Percentiles rank a stretch among this genome's conserved stretches.
phyloP scores from a whole-genome alignment of 2,113 vertebrate species.

The Pipra filicauda region DNA sequence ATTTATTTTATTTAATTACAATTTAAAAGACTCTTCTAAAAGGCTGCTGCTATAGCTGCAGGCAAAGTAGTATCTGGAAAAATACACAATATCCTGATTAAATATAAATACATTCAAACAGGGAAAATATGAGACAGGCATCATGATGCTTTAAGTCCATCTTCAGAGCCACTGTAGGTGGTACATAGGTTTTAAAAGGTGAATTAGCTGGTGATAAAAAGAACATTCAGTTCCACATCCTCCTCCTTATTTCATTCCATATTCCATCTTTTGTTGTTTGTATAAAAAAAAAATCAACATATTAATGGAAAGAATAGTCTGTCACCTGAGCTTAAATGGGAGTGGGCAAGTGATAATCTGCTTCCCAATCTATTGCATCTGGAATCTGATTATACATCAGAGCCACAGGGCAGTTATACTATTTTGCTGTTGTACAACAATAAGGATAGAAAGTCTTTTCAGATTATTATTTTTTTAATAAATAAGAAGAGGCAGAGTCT shows the following conservation, averaged over 20 bases:
- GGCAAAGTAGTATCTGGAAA: slow-evolving; percentile 12
- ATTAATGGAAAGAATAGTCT: background rate
- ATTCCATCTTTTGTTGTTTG: background rate
- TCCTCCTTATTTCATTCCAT: background rate
- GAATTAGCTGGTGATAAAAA: background rate
- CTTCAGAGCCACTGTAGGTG: background rate
- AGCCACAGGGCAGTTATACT: background rate
- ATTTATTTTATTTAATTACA: slow-evolving; percentile 24
- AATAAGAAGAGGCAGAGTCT: slow-evolving; percentile 5
- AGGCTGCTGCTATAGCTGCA: background rate
- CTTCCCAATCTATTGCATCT: background rate
- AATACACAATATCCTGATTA: slow-evolving; percentile 9
- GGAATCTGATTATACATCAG: slow-evolving; percentile 30
- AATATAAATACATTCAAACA: slow-evolving; percentile 23
- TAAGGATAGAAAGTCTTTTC: background rate
- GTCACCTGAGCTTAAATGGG: background rate
- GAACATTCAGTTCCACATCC: background rate
- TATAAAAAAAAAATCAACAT: background rate
- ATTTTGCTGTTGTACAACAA: slow-evolving; percentile 4
- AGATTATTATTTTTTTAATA: slow-evolving; percentile 13
- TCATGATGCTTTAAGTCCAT: background rate
- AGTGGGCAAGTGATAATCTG: background rate
- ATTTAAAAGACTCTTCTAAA: slow-evolving; percentile 13
- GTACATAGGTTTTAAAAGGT: background rate
- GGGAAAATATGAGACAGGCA: background rate